phyloP scores from a whole-genome alignment of 2,888 invertebrate species.

The Agrochola lota region DNA sequence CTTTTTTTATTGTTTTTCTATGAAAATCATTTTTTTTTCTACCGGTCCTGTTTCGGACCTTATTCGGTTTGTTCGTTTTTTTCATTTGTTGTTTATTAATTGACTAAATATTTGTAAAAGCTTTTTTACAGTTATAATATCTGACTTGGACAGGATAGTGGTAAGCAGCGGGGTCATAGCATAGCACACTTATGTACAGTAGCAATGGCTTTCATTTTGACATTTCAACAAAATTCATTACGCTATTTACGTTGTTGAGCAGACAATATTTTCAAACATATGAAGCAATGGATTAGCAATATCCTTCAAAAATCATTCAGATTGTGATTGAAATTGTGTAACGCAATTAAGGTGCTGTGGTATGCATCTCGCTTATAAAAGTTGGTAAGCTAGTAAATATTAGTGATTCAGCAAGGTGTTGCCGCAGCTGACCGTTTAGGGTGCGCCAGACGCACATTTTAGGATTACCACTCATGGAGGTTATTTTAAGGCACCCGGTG shows the following conservation, averaged over 20 bases:
- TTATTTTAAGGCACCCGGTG: slow-evolving; percentile 13
- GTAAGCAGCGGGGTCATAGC: not conserved
- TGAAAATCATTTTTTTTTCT: too few relatives aligned
- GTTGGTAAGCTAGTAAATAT: not conserved
- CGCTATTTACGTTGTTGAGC: too few relatives aligned
- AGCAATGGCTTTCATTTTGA: too few relatives aligned
- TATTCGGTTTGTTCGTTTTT: not conserved
- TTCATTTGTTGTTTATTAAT: not conserved
- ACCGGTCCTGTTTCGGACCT: too few relatives aligned
- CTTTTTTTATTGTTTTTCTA: not conserved
- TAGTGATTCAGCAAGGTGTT: slow-evolving; percentile 1
- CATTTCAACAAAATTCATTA: too few relatives aligned
- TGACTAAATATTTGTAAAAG: not conserved
- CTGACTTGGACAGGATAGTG: not conserved
- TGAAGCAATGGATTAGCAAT: too few relatives aligned
- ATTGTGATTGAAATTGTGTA: too few relatives aligned
- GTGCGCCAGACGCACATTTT: not conserved
- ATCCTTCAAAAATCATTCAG: too few relatives aligned
- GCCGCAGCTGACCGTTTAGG: not conserved
- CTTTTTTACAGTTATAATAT: not conserved
- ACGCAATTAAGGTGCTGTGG: too few relatives aligned
- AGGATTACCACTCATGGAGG: not conserved
- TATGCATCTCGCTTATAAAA: too few relatives aligned
- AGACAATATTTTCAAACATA: too few relatives aligned
- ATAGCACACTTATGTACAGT: too few relatives aligned